A percentile compares a stretch with the other conserved stretches of the same genome.
phyloP scores from a whole-genome alignment of 2,888 invertebrate species.

The Zeuzera pyrina region DNA sequence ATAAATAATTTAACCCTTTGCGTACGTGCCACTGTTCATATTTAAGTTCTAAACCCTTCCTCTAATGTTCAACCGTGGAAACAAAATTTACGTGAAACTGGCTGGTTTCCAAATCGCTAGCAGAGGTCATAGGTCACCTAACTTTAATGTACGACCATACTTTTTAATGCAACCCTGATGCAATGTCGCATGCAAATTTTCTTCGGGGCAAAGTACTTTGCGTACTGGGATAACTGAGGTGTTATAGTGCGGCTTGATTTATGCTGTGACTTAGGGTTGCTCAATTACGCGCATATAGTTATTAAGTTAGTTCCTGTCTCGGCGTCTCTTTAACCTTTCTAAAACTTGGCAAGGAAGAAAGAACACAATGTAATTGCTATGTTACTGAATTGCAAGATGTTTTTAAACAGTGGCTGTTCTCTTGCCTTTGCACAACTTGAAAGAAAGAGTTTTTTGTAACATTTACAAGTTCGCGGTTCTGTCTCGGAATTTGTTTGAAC shows the following conservation, averaged over 20 bases:
- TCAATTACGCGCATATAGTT: conserved; percentile 29
- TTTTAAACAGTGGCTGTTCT: too few species aligned
- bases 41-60: conserved; percentile 41
- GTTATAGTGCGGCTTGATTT: conserved; percentile 10
- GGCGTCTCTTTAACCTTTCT: conserved; percentile 20
- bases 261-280: conserved; percentile 21
- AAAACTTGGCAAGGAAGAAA: conserved; percentile 9
- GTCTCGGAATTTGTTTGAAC: too few species aligned
- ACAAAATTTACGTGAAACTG: conserved; percentile 49
- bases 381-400: too few species aligned
- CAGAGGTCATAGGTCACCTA: conserved; percentile 50
- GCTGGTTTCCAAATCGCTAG: conserved; percentile 48
- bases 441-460: too few species aligned
- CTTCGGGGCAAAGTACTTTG: too few species aligned
- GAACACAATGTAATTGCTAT: too few species aligned
- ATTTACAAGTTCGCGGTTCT: too few species aligned
- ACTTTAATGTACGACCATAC: conserved; percentile 47
- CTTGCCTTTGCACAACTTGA: too few species aligned
- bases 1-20: conserved; percentile 21
- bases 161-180: conserved; percentile 29
- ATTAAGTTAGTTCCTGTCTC: conserved; percentile 21
- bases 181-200: too few species aligned
- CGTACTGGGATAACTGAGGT: too few species aligned
- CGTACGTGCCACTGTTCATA: conserved; percentile 28
- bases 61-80: conserved; percentile 37